These are phyloP conservation scores for Neotoma lepida DNA, from an alignment of 2,113 vertebrate genomes.

Conservation along the genomic window DNA sequence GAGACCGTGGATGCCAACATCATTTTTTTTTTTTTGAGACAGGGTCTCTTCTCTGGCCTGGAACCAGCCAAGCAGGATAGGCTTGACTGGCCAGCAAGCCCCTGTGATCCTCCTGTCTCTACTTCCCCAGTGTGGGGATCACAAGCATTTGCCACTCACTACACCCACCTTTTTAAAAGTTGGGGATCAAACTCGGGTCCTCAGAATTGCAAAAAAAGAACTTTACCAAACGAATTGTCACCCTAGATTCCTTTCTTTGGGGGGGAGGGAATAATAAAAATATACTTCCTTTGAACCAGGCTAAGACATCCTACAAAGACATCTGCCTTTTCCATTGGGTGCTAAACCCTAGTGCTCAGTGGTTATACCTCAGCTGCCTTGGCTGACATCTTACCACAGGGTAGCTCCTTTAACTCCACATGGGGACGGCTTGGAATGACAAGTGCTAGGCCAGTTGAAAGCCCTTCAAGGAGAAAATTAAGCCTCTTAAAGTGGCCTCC, in stretches of 20 bases:
- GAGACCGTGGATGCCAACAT: too few species aligned
- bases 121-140: background rate
- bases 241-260: background rate
- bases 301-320: slow-evolving; percentile 7
- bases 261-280: background rate
- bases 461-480: slow-evolving; percentile 73
- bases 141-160: background rate
- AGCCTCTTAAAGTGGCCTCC: slow-evolving; percentile 66
- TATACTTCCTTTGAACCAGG: background rate
- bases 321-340: background rate
- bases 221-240: background rate
- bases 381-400: background rate
- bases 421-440: background rate
- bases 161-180: too few species aligned
- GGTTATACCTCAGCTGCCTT: too few species aligned
- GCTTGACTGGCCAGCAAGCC: background rate
- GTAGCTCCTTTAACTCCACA: background rate
- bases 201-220: background rate
- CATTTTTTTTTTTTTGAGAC: background rate
- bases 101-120: background rate
- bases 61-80: background rate
- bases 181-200: background rate
- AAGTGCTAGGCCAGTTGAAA: slow-evolving; percentile 24
- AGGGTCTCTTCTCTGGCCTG: background rate
- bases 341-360: background rate